Evolutionary conservation across 2,113 vertebrate species (phyloP).

Genomic region (Passer domesticus): DNA sequence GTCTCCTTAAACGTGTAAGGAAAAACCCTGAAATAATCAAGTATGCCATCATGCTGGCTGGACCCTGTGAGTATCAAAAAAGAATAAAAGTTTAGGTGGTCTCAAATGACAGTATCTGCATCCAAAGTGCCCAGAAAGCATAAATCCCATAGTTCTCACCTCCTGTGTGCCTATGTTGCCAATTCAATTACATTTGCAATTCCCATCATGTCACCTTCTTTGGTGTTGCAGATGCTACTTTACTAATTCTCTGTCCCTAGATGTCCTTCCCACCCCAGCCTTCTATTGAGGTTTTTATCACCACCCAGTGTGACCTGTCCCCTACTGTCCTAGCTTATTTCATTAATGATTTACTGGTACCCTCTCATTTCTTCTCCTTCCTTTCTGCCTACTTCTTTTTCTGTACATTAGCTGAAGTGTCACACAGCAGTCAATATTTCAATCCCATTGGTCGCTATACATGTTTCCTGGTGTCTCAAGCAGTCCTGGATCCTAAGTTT

Average conservation of each 20-base stretch:
- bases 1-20: slow-evolving; percentile 90
- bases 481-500: neutral
- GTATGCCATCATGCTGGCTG: slow-evolving; percentile 93
- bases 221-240: neutral
- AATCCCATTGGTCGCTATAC: neutral
- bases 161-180: neutral
- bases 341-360: neutral
- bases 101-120: neutral
- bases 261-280: neutral
- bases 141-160: neutral
- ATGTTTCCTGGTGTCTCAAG: neutral
- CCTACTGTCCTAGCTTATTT: neutral
- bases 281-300: neutral
- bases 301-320: neutral
- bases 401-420: neutral
- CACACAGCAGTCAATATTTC: neutral
- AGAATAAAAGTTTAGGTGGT: neutral
- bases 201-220: neutral
- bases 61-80: slow-evolving; percentile 78
- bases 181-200: neutral
- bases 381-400: neutral
- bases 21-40: slow-evolving; percentile 94
- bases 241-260: neutral
- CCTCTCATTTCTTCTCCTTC: neutral
- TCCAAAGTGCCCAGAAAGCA: neutral